Conservation (phyloP, 1,140 invertebrate species). For the Pogonomyrmex barbatus region DNA sequence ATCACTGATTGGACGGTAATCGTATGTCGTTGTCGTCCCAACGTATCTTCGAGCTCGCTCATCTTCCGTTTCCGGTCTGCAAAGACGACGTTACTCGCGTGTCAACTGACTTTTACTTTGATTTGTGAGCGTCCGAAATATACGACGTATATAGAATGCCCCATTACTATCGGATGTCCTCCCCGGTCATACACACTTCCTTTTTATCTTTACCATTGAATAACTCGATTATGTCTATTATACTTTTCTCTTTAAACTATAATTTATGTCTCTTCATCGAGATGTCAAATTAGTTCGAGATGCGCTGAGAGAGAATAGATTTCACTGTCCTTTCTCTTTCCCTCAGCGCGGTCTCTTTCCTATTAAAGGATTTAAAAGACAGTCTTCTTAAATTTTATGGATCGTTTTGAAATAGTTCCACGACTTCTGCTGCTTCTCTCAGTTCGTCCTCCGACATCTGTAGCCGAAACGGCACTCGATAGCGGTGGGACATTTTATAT, state of each 20-base stretch:
- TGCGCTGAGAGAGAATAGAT: background rate
- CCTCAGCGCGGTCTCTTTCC: background rate
- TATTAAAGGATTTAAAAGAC: background rate
- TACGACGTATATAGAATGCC: slow-evolving; percentile 43
- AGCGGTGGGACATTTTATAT: slow-evolving; percentile 24
- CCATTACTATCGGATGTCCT: slow-evolving; percentile 5
- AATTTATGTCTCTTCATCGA: background rate
- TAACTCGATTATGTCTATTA: background rate
- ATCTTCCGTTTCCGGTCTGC: slow-evolving; percentile 62
- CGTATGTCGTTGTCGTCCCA: slow-evolving; percentile 6
- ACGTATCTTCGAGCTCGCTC: slow-evolving; percentile 58
- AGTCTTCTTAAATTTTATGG: background rate
- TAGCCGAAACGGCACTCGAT: background rate
- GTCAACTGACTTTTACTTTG: slow-evolving; percentile 57
- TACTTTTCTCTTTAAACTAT: background rate
- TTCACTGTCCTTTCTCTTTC: background rate
- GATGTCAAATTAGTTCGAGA: background rate
- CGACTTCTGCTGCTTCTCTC: background rate
- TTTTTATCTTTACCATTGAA: background rate
- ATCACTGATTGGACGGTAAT: slow-evolving; percentile 48
- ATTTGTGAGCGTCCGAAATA: slow-evolving; percentile 57
- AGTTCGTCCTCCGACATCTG: background rate
- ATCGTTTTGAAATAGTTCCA: background rate
- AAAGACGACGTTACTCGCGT: slow-evolving; percentile 64
- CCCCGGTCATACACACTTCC: background rate